Conservation (phyloP, 2,888 invertebrate genomes). For the Netelia inedita region DNA sequence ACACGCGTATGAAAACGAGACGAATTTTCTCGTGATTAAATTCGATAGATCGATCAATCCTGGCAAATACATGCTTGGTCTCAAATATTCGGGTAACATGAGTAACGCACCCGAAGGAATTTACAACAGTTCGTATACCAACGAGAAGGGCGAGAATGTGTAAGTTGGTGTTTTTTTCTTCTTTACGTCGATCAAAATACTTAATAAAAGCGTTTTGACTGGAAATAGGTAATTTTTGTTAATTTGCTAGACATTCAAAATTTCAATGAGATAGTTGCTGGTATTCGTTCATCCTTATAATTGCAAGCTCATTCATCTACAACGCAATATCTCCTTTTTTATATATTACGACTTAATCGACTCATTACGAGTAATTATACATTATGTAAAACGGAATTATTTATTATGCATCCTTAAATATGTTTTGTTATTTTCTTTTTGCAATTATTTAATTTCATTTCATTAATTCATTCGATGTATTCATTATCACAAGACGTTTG, state of each 20-base stretch:
- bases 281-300: too few relatives aligned
- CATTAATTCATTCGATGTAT: background rate
- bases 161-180: constrained; percentile 70
- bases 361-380: too few relatives aligned
- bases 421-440: too few relatives aligned
- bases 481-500: background rate
- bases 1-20: constrained; percentile 66
- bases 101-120: constrained; percentile 89
- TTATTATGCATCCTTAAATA: too few relatives aligned
- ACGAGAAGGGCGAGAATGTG: constrained; percentile 83
- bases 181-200: background rate
- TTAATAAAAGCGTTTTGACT: too few relatives aligned
- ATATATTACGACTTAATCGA: too few relatives aligned
- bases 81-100: constrained; percentile 87
- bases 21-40: constrained; percentile 63
- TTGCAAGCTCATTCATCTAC: too few relatives aligned
- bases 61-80: constrained; percentile 87
- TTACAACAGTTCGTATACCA: constrained; percentile 88
- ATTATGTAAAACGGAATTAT: too few relatives aligned
- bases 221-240: too few relatives aligned
- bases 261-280: background rate
- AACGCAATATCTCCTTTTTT: too few relatives aligned
- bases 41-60: constrained; percentile 58
- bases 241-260: background rate
- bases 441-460: background rate